Evolutionary conservation across 2,888 invertebrate species (phyloP).

Genomic region (Epirrhoe tristata): DNA sequence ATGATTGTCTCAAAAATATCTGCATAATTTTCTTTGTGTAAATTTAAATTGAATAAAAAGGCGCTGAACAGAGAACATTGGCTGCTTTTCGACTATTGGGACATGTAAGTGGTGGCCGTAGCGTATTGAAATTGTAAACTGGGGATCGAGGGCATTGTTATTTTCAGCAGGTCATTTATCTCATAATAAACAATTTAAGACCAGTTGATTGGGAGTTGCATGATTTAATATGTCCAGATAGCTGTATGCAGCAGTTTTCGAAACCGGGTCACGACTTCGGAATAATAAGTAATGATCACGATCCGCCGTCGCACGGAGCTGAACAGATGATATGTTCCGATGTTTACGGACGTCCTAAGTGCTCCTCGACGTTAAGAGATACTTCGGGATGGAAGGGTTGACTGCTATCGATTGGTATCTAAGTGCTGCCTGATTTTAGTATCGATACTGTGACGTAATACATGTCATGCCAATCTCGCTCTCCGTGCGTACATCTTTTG

Average conservation of each 20-base stretch:
- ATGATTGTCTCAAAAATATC: constrained; percentile 10
- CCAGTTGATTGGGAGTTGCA: not conserved
- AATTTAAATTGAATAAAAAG: constrained; percentile 7
- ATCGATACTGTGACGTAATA: constrained; percentile 2
- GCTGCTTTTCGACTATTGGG: not conserved
- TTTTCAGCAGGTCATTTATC: not conserved
- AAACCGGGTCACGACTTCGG: not conserved
- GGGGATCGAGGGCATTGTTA: not conserved
- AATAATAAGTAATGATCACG: constrained; percentile 7
- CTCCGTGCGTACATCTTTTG: not conserved
- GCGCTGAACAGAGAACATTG: constrained; percentile 2
- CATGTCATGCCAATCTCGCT: not conserved
- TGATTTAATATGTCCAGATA: not conserved
- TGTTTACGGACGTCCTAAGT: constrained; percentile 17
- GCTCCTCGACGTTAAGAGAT: constrained; percentile 7
- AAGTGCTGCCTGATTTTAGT: constrained; percentile 2
- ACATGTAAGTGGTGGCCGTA: not conserved
- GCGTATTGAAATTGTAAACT: constrained; percentile 1
- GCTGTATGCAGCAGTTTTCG: not conserved
- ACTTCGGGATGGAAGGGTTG: constrained; percentile 14
- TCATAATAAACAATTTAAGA: not conserved
- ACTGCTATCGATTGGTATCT: constrained; percentile 6
- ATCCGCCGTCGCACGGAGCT: constrained; percentile 1
- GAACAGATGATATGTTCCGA: constrained; percentile 11
- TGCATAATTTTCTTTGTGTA: constrained; percentile 16